Base-by-base conservation (phyloP, 1,140 invertebrate species). In the Halictus rubicundus region DNA sequence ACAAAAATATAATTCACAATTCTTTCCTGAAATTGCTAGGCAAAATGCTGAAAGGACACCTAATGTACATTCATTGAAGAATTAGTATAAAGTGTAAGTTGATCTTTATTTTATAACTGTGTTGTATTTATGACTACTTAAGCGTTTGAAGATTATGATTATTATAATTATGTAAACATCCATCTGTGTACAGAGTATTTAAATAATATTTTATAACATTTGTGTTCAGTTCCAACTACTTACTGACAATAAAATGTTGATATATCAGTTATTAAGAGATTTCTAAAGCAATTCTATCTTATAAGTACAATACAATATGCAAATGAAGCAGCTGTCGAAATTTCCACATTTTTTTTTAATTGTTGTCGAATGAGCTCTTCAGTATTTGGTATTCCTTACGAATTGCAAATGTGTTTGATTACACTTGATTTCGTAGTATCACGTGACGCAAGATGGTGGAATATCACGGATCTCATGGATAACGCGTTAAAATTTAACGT, bases 1-100 rank as follows among this genome's bases (percentile, higher is more conserved):
- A 86, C 95, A 96, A 87, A 96, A 96, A 93, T 99, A 99, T 90
- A 98, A 98, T 94, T 98, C 97, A 10, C 97, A 98, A 92, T 99
- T 97, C 91, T 98, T 98, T 93, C 98, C 98, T 68, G 95, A 97
- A 92, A 91, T 98, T 49, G 97, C 97, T 32, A 95, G 96, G 88
- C 96, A 97, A 93, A 97, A 97, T 94, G 95, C 93, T 89, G 92
- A 91, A 86, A 94, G 88, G 89, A 88, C 84, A 19, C 84, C 85
- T 16, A 82, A 46, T 49, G 7, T 79, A 63, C 27, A 60, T 52
- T 60, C 19, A 60, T 21, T 23, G n/a, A 70, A 42, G 39, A 59
- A 71, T 77, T 32, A 69, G 7, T 46, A 27, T 65, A 57, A 37
- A 68, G 42, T 72, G 61, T 70, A 68, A 78, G 12, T 75, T 49